Percentiles rank a stretch among this genome's conserved stretches.
phyloP scores from a whole-genome alignment of 2,888 invertebrate genomes.

The Achlya flavicornis region DNA sequence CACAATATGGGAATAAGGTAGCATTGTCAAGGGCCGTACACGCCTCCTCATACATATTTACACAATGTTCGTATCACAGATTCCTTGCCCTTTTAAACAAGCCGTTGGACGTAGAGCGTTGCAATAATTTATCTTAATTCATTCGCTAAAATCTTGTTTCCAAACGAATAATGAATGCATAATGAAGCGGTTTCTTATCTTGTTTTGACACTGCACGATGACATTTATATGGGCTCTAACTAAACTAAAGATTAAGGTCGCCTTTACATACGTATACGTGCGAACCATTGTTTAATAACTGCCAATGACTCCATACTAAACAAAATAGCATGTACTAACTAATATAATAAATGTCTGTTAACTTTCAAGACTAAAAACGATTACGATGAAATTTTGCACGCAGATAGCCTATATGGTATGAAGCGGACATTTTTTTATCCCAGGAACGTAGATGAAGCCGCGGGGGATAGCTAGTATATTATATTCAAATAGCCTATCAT shows the following conservation, averaged over 20 bases:
- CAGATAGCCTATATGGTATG: too few species aligned
- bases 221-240: conserved; percentile 25
- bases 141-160: conserved; percentile 41
- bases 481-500: not conserved
- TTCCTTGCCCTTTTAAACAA: conserved; percentile 32
- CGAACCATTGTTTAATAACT: not conserved
- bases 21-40: conserved; percentile 62
- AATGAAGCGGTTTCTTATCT: conserved; percentile 31
- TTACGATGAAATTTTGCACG: too few species aligned
- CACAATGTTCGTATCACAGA: conserved; percentile 47
- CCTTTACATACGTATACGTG: conserved; percentile 13
- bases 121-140: conserved; percentile 44
- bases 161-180: conserved; percentile 36
- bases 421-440: too few species aligned
- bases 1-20: conserved; percentile 69
- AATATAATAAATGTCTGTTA: too few species aligned
- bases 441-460: too few species aligned
- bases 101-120: conserved; percentile 20
- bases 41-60: conserved; percentile 81
- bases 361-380: too few species aligned
- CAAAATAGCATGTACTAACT: not conserved
- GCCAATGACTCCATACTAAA: not conserved
- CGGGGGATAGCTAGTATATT: too few species aligned
- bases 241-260: conserved; percentile 19
- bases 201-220: conserved; percentile 38